Evolutionary conservation across 2,888 invertebrate species (phyloP), one percentile per base, ranked within the genome.

Genomic region (Hylaea fasciaria): DNA sequence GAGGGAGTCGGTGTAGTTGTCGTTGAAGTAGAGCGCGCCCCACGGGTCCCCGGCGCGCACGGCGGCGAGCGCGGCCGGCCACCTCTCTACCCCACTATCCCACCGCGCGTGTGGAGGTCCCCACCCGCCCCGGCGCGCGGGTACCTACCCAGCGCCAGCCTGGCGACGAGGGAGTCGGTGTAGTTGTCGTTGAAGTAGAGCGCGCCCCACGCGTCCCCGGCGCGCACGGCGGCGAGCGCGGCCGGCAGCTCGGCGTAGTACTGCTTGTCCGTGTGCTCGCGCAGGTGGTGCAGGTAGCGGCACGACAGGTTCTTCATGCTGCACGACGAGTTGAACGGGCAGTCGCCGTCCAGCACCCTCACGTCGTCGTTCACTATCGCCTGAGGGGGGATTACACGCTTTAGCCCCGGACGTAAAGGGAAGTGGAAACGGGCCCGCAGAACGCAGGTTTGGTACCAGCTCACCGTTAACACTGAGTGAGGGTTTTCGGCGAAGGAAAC

Each of bases 181-280:
- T 98, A 98, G 81, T 98, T 98, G 76, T 96, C 95, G 22, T 97
- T 96, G 77, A 98, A 97, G 80, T 96, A 96, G 7, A 98, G 83
- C 9, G 96, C 96, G 1, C 98, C 98, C 98, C 98, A 98, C 0
- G 96, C 96, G 22, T 96, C 92, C 0, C 98, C 98, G 1, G 85
- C 86, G 37, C 93, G 88, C 0, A 98, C 98, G 0, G 96, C 96
- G 32, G 93, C 84, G 58, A 95, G 89, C 0, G 97, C 98, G 0
- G 93, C 88, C 0, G 94, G 92, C 5, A 95, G 88, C 68, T 94
- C 93, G 12, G 92, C 89, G 87, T 96, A 97, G 87, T 94, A 86
- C 54, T 86, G 93, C 87, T 96, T 96, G 44, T 74, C 91, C 79
- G 96, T 95, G 65, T 93, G 91, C 73, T 95, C 95, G 78, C 95